A percentile compares a stretch with the other conserved stretches of the same genome.
These are phyloP conservation scores for Melipona bicolor DNA, from an alignment of 2,888 invertebrate species.

Conservation along the genomic window DNA sequence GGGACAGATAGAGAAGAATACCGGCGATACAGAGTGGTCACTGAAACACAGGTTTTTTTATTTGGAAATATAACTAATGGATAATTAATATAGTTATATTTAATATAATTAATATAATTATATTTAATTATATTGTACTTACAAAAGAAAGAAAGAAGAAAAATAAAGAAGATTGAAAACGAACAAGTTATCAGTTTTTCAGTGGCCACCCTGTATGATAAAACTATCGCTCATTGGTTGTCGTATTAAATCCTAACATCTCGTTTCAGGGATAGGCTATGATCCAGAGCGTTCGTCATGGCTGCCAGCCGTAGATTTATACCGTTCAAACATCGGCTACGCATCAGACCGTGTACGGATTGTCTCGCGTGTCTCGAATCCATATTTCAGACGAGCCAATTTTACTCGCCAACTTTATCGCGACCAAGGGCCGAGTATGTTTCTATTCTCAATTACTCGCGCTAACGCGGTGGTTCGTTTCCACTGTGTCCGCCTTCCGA, in stretches of 20 bases:
- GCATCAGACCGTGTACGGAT: conserved; percentile 21
- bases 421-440: conserved; percentile 23
- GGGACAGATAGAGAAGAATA: conserved; percentile 9
- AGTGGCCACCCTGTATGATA: conserved; percentile 12
- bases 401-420: conserved; percentile 36
- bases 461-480: conserved; percentile 22
- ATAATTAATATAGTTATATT: no score
- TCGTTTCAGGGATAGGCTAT: conserved; percentile 55
- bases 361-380: conserved; percentile 52
- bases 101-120: no score
- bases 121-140: no score
- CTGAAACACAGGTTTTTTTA: no score
- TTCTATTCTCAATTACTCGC: conserved; percentile 38
- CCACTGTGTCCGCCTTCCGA: background rate
- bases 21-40: background rate
- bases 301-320: conserved; percentile 64
- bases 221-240: conserved; percentile 26
- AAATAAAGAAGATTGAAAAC: no score
- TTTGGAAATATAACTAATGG: no score
- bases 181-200: no score
- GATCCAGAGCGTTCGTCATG: conserved; percentile 62
- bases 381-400: conserved; percentile 59
- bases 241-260: conserved; percentile 56
- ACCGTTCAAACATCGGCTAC: conserved; percentile 55
- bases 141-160: no score